Conservation (phyloP, 2,797 vertebrate species). For the Poeciliopsis infans region DNA sequence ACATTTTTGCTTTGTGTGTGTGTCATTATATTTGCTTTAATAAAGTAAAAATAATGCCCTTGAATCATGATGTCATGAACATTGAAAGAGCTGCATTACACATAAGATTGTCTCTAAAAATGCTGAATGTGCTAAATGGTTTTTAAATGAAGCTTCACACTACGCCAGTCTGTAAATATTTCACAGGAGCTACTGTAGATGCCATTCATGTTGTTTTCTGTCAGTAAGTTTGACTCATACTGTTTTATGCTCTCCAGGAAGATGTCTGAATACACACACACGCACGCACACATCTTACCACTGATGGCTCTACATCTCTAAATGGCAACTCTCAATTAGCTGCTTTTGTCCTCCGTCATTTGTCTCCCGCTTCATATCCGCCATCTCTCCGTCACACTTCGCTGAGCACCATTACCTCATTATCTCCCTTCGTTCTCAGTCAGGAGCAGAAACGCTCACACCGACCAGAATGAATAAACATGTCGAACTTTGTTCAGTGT, state of each 20-base stretch:
- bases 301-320: constrained; percentile 50
- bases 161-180: neutral
- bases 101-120: neutral
- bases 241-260: constrained; percentile 14
- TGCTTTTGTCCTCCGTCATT: constrained; percentile 62
- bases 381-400: constrained; percentile 54
- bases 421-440: constrained; percentile 48
- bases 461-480: constrained; percentile 55
- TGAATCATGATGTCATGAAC: neutral
- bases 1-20: neutral
- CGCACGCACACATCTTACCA: constrained; percentile 1
- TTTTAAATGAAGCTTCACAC: neutral
- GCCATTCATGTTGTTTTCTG: constrained; percentile 12
- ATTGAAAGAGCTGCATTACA: neutral
- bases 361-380: constrained; percentile 56
- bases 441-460: constrained; percentile 10
- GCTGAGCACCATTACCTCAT: constrained; percentile 65
- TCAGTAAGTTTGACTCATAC: constrained; percentile 20
- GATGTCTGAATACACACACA: constrained; percentile 41
- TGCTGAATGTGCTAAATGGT: neutral
- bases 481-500: constrained; percentile 32
- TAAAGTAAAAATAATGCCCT: neutral
- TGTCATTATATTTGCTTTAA: neutral
- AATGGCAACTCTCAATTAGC: constrained; percentile 69
- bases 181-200: neutral